A percentile compares a stretch with the other conserved stretches of the same genome.
Evolutionary conservation across 2,113 vertebrate species (phyloP).

Genomic region (Nothocercus nigrocapillus): DNA sequence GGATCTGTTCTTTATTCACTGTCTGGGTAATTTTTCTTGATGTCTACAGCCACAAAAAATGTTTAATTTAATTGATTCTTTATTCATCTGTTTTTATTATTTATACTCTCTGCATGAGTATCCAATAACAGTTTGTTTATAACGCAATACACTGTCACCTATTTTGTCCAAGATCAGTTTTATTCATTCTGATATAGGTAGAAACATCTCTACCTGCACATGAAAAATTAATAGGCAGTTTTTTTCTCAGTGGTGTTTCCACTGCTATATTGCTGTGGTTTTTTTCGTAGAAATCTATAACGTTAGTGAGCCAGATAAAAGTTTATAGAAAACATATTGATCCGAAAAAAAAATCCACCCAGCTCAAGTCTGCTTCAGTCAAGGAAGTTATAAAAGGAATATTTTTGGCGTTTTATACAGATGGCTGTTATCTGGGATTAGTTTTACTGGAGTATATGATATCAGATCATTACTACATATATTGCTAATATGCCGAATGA

Average conservation of each 20-base stretch:
- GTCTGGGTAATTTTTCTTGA: conserved; percentile 27
- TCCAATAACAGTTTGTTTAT: not conserved
- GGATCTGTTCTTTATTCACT: not conserved
- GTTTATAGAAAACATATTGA: not conserved
- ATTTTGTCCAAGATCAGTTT: not conserved
- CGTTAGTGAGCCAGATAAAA: not conserved
- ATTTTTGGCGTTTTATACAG: not conserved
- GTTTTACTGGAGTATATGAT: not conserved
- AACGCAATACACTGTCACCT: not conserved
- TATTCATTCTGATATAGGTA: not conserved
- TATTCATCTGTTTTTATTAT: conserved; percentile 4
- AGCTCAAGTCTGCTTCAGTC: not conserved
- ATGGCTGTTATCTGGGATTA: not conserved
- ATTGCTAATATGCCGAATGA: not conserved
- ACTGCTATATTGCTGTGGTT: not conserved
- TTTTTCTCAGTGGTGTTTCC: not conserved
- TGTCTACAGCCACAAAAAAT: not conserved
- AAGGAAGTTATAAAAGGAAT: not conserved
- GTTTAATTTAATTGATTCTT: conserved; percentile 36
- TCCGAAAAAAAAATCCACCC: not conserved
- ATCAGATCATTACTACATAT: not conserved
- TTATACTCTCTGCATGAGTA: not conserved
- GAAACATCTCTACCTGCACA: not conserved
- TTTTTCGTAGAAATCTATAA: not conserved
- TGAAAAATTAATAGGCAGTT: not conserved